Conservation (phyloP, 2,888 invertebrate genomes). For the Pristionchus exspectatus region DNA sequence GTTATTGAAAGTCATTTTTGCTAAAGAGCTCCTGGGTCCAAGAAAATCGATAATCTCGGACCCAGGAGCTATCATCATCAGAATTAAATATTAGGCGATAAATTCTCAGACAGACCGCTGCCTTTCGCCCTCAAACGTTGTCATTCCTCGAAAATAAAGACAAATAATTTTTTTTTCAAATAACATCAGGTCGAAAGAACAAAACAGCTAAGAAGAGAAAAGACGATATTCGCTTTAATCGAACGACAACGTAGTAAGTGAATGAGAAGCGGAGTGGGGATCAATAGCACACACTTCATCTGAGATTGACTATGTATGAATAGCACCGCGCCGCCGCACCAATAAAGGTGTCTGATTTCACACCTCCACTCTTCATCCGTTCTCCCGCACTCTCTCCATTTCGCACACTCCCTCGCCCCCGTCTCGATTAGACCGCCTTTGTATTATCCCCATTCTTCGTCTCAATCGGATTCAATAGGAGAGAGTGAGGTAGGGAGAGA, state of each 20-base stretch:
- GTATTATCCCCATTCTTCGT: not conserved
- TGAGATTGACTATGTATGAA: not conserved
- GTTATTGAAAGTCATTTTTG: no score
- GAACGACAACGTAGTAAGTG: not conserved
- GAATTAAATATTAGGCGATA: no score
- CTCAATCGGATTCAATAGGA: not conserved
- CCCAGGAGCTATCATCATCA: no score
- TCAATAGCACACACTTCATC: not conserved
- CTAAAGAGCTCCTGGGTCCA: no score
- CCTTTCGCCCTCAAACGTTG: no score
- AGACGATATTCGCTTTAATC: no score
- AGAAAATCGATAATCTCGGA: no score
- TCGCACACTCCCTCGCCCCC: not conserved
- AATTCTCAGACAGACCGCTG: no score
- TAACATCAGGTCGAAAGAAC: no score
- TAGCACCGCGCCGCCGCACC: not conserved
- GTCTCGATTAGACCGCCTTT: not conserved
- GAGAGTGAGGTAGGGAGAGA: not conserved
- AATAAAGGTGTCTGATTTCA: constrained; percentile 50
- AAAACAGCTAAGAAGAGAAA: no score
- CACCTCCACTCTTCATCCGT: not conserved
- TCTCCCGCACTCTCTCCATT: not conserved
- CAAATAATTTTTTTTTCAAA: no score
- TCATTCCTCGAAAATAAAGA: no score
- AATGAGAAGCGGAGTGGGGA: not conserved